Percentiles rank a stretch among this genome's conserved stretches.
Evolutionary conservation across 1,140 invertebrate genomes (phyloP).

Genomic region (Ips nitidus): DNA sequence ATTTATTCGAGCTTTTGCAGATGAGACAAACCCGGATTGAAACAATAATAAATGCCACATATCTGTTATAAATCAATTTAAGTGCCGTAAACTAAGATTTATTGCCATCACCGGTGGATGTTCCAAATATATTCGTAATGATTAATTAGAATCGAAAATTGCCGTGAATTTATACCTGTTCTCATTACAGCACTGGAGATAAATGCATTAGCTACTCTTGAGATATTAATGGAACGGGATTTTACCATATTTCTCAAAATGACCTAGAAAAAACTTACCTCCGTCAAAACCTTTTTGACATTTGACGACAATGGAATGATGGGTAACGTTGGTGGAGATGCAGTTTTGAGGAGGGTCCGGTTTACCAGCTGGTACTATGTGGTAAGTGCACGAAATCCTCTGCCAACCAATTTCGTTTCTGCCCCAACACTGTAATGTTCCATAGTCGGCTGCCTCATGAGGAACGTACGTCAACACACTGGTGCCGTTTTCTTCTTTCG

Average conservation of each 20-base stretch:
- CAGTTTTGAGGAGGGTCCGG: conserved; percentile 59
- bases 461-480: conserved; percentile 58
- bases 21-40: too few species aligned
- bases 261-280: conserved; percentile 31
- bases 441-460: conserved; percentile 58
- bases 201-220: too few species aligned
- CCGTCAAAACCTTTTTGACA: conserved; percentile 55
- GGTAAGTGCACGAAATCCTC: conserved; percentile 58
- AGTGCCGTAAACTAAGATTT: too few species aligned
- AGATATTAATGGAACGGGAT: too few species aligned
- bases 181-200: too few species aligned
- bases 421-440: conserved; percentile 60
- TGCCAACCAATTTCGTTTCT: conserved; percentile 58
- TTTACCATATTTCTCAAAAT: too few species aligned
- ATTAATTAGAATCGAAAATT: too few species aligned
- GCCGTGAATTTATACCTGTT: too few species aligned
- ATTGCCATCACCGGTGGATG: too few species aligned
- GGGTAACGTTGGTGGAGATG: conserved; percentile 54
- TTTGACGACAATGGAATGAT: conserved; percentile 54
- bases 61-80: neutral
- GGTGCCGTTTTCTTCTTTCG: conserved; percentile 47
- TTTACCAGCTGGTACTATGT: conserved; percentile 59
- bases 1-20: too few species aligned
- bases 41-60: neutral
- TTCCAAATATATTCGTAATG: too few species aligned